Conservation (phyloP, 2,888 invertebrate species). For the Cryptosula pallasiana region DNA sequence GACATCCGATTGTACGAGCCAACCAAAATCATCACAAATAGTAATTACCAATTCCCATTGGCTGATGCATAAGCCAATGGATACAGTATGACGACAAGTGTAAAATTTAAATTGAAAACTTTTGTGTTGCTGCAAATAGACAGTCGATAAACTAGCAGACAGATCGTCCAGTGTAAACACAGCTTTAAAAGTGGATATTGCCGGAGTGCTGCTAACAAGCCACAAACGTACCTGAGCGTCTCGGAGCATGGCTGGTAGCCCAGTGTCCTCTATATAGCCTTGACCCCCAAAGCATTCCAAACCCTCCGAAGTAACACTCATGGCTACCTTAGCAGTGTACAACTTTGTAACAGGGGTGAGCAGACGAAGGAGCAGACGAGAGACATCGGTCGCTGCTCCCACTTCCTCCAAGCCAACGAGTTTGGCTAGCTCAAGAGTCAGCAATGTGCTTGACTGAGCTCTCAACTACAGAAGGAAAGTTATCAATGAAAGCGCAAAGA, state of each 20-base stretch:
- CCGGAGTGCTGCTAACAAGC: too few relatives aligned
- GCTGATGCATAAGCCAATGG: too few relatives aligned
- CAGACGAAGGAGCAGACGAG: conserved; percentile 54
- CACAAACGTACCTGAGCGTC: conserved; percentile 56
- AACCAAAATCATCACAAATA: too few relatives aligned
- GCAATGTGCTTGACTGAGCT: conserved; percentile 54
- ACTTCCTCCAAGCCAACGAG: conserved; percentile 55
- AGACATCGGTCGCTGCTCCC: conserved; percentile 45
- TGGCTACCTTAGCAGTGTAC: conserved; percentile 58
- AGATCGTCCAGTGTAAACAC: too few relatives aligned
- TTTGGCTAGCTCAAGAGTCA: conserved; percentile 56
- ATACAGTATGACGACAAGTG: too few relatives aligned
- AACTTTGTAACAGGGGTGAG: conserved; percentile 59
- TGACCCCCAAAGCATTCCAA: conserved; percentile 60
- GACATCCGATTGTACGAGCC: too few relatives aligned
- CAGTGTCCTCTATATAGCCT: conserved; percentile 61
- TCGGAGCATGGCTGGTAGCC: conserved; percentile 57
- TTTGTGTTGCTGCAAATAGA: too few relatives aligned
- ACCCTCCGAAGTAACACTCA: conserved; percentile 57
- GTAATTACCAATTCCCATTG: too few relatives aligned
- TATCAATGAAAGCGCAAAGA: too few relatives aligned
- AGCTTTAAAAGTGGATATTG: too few relatives aligned
- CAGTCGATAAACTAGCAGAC: too few relatives aligned
- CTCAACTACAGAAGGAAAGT: conserved; percentile 51
- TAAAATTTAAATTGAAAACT: too few relatives aligned